Percentiles rank a stretch among this genome's conserved stretches.
Conservation (phyloP, 2,797 vertebrate genomes). For the Liasis olivaceus region DNA sequence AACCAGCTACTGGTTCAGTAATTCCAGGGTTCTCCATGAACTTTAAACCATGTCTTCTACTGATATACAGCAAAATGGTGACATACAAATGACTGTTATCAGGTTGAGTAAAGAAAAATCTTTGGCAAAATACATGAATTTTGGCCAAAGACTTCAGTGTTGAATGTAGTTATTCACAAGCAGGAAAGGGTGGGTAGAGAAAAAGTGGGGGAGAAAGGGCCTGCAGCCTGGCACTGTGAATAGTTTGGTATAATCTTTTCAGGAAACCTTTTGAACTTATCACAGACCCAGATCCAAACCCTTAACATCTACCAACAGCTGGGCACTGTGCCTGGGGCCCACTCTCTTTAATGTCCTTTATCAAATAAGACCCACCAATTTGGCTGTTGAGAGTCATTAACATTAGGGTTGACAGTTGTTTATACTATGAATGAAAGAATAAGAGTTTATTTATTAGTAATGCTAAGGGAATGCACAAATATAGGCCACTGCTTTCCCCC, state of each 20-base stretch:
- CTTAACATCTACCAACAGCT: conserved; percentile 8
- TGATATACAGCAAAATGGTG: background rate
- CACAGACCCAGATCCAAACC: conserved; percentile 9
- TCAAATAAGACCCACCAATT: conserved; percentile 4
- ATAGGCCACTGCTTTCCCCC: background rate
- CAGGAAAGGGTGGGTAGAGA: background rate
- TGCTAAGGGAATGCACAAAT: conserved; percentile 17
- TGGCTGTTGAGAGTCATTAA: conserved; percentile 15
- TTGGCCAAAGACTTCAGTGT: background rate
- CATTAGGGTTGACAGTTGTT: conserved; percentile 32
- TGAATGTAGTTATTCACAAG: conserved; percentile 22
- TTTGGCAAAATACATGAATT: conserved; percentile 19
- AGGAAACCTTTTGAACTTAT: conserved; percentile 24
- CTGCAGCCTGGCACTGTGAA: background rate
- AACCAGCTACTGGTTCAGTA: background rate
- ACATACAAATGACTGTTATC: conserved; percentile 1
- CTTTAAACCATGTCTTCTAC: background rate
- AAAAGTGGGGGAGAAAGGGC: background rate
- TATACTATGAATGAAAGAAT: conserved; percentile 15
- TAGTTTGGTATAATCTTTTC: conserved; percentile 7
- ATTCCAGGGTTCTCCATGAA: background rate
- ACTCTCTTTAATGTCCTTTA: conserved; percentile 28
- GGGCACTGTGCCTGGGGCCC: background rate
- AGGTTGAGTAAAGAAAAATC: conserved; percentile 9
- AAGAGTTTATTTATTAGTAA: conserved; percentile 17